Evolutionary conservation across 2,888 invertebrate species (phyloP), one percentile per base, ranked within the genome.

Genomic region (Hyalella azteca): DNA sequence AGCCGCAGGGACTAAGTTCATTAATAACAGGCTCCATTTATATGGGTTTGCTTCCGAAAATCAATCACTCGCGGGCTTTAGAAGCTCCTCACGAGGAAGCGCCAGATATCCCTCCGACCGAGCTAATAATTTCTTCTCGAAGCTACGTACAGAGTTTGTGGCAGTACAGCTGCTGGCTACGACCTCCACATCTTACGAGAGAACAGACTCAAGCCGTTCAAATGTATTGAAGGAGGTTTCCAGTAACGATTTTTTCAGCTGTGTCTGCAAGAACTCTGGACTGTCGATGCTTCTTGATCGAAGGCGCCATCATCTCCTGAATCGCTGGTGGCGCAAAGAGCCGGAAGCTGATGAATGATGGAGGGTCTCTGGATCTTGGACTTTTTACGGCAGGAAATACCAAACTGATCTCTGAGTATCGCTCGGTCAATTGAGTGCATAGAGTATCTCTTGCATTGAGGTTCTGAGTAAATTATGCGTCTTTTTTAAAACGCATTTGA

Each of bases 271-370:
- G 26, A 22, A 29, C 54, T 54, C 54, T 22, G 22, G 26, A 9
- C 0, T 54, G 54, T 54, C 54, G 54, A 54, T 54, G 54, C 54
- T 54, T 29, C 22, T 22, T 54, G 54, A 54, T 54, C 54, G 54
- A 54, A 29, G 26, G 54, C 54, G 26, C 54, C 54, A 54, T 54
- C 54, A 54, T 54, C 54, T 54, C 29, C 29, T 54, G 54, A 54
- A n/a, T 54, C 54, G 54, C 54, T 22, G 29, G 54, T 54, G 54
- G 54, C 54, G 54, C 54, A 54, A 54, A 54, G 54, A 54, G 54
- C 54, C 54, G 54, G 54, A 54, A 54, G 54, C 54, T 54, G 54
- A 54, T 54, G 54, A 54, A 54, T 54, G 54, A 54, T 54, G 54
- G 54, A 54, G 54, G 26, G 26, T 54, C 54, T 54, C 54, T 29